Percentiles rank a stretch among this genome's conserved stretches.
Evolutionary conservation across 2,888 invertebrate genomes (phyloP).

Genomic region (Nemotelus pantherinus): DNA sequence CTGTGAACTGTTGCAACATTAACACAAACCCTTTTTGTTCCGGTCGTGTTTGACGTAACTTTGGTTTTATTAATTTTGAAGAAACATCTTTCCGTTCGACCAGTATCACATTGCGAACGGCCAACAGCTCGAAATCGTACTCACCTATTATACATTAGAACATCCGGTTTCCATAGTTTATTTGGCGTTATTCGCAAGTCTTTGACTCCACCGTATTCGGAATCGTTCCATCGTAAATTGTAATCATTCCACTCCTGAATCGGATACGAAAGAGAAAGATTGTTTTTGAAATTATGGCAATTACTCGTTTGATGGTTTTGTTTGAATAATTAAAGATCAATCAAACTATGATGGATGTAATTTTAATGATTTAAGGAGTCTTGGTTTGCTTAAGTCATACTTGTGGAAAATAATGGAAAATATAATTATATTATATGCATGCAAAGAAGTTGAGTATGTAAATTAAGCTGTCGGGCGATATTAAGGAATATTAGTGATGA

Average conservation of each 20-base stretch:
- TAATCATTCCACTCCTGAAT: conserved; percentile 97
- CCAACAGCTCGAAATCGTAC: conserved; percentile 47
- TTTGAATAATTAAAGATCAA: conserved; percentile 40
- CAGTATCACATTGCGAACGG: too few species aligned
- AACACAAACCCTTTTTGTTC: too few species aligned
- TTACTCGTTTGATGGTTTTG: conserved; percentile 18
- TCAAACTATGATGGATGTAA: conserved; percentile 19
- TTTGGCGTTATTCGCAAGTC: conserved; percentile 94
- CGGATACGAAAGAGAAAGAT: neutral
- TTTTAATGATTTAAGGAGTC: conserved; percentile 11
- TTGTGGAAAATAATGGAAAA: neutral
- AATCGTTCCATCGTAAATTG: conserved; percentile 95
- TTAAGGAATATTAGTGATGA: too few species aligned
- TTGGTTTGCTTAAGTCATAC: neutral
- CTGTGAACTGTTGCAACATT: too few species aligned
- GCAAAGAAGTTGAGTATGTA: too few species aligned
- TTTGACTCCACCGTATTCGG: conserved; percentile 93
- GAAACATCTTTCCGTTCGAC: too few species aligned
- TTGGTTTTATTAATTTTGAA: too few species aligned
- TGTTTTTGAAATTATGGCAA: neutral
- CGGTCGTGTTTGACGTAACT: too few species aligned
- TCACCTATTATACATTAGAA: conserved; percentile 99
- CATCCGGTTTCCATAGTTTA: conserved; percentile 98
- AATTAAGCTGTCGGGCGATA: too few species aligned
- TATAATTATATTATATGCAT: neutral